Evolutionary conservation across 2,113 vertebrate species (phyloP).

Genomic region (Forbesichthys papilliferus): DNA sequence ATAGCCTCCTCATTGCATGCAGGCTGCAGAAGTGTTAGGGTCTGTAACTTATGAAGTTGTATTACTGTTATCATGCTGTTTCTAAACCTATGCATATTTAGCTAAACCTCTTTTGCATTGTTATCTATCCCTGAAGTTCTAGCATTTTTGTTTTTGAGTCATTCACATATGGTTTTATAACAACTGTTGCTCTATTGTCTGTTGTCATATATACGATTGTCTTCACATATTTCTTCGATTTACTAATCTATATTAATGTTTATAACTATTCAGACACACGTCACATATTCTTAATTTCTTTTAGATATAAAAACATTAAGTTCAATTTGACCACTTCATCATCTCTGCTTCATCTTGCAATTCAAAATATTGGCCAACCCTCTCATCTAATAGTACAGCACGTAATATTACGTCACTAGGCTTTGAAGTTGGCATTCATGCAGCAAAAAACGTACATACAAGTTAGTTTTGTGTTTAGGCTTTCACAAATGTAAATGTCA

Average conservation of each 20-base stretch:
- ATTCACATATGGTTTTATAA: too few species aligned
- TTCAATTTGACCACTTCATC: background rate
- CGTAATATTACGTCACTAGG: too few species aligned
- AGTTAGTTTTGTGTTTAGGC: conserved; percentile 12
- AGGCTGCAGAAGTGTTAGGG: background rate
- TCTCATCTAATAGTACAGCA: background rate
- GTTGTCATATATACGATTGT: conserved; percentile 12
- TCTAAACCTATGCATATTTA: background rate
- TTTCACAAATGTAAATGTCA: too few species aligned
- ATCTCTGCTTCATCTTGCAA: conserved; percentile 29
- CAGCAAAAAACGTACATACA: background rate
- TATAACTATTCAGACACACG: background rate
- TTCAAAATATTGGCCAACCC: conserved; percentile 15
- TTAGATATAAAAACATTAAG: conserved; percentile 2
- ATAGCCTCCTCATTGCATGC: background rate
- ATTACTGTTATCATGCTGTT: conserved; percentile 1
- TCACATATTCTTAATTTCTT: conserved; percentile 31
- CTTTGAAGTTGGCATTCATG: too few species aligned
- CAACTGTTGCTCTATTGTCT: background rate
- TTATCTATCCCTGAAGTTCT: too few species aligned
- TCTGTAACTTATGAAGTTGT: conserved; percentile 30
- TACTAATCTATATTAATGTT: conserved; percentile 3
- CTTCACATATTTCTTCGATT: conserved; percentile 10
- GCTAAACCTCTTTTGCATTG: background rate
- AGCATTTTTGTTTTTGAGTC: too few species aligned